Evolutionary conservation across 2,888 invertebrate genomes (phyloP).

Genomic region (Hermaeophaga mercurialis): DNA sequence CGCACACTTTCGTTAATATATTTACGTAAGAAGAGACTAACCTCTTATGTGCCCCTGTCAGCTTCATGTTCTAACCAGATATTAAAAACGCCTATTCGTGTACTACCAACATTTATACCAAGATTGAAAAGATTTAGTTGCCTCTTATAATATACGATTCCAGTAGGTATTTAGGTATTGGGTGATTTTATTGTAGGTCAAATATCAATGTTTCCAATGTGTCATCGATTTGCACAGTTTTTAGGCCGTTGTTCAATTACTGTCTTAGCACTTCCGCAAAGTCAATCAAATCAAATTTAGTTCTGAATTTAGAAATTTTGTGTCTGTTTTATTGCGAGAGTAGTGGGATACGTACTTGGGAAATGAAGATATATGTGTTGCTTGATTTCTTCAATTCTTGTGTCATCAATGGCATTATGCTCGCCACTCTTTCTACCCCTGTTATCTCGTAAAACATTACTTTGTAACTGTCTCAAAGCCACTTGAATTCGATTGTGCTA

Average conservation of each 20-base stretch:
- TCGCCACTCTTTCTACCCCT: constrained; percentile 5
- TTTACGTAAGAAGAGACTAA: no score
- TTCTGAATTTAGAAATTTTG: constrained; percentile 6
- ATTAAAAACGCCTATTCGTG: constrained; percentile 32
- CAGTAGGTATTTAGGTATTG: constrained; percentile 36
- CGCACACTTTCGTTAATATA: constrained; percentile 9
- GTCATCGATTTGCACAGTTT: constrained; percentile 7
- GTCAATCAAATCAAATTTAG: constrained; percentile 16
- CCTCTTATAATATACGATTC: constrained; percentile 37
- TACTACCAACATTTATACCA: constrained; percentile 37
- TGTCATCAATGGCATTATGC: constrained; percentile 13
- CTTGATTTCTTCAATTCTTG: constrained; percentile 6
- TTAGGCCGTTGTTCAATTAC: constrained; percentile 18
- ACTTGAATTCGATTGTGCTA: constrained; percentile 15
- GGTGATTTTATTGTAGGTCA: constrained; percentile 36
- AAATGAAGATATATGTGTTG: constrained; percentile 13
- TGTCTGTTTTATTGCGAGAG: constrained; percentile 9
- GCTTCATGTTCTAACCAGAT: constrained; percentile 28
- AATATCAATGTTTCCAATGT: constrained; percentile 23
- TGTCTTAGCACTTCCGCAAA: constrained; percentile 16
- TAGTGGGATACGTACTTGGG: constrained; percentile 8
- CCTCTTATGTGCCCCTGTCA: constrained; percentile 8
- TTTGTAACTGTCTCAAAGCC: constrained; percentile 7
- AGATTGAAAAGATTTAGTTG: constrained; percentile 39
- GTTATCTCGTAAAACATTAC: constrained; percentile 11